Evolutionary conservation across 2,113 vertebrate genomes (phyloP), one percentile per base, ranked within the genome.

Genomic region (Cyanocitta stelleri): DNA sequence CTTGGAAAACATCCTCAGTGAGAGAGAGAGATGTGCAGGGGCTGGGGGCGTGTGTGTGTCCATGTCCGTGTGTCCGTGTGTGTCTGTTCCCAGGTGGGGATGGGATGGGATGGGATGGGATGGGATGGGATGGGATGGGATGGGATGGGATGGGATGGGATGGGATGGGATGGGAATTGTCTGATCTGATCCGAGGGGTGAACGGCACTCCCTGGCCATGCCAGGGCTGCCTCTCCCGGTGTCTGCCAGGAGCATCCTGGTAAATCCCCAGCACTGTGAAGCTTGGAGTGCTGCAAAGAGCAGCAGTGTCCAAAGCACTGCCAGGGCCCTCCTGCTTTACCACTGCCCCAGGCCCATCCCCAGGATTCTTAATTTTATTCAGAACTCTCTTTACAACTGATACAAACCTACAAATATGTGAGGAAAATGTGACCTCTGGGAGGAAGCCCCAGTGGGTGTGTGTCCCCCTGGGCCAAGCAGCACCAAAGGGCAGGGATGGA

Each of bases 211-310:
- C 30, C 21, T 7, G 54, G 21, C 21, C 37, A 3, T 14, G 26
- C 19, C 21, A 5, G 21, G 26, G 9, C 43, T 37, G 33, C 26
- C 6, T 4, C 3, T 43, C 55, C 41, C 43, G 43, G 13, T 63
- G 66, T n/a, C 24, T 56, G 14, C 13, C 33, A 24, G 22, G 17
- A 48, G 51, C 43, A 66, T 49, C 49, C 13, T 9, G 35, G 11
- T 35, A 4, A 56, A 58, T 14, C 12, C 27, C 33, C 61, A 21
- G 29, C 0, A 0, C 32, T 2, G 1, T 13, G 19, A 22, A 54
- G 26, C 39, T 43, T 0, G 1, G 32, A 46, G 46, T 6, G 27
- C 19, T 49, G 44, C 24, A 20, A 58, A 51, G 20, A 71, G 23
- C 44, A 48, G 66, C 66, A 30, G 14, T 6, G 7, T 19, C 32